phyloP scores from a whole-genome alignment of 1,140 invertebrate genomes.

The Helicoverpa armigera region DNA sequence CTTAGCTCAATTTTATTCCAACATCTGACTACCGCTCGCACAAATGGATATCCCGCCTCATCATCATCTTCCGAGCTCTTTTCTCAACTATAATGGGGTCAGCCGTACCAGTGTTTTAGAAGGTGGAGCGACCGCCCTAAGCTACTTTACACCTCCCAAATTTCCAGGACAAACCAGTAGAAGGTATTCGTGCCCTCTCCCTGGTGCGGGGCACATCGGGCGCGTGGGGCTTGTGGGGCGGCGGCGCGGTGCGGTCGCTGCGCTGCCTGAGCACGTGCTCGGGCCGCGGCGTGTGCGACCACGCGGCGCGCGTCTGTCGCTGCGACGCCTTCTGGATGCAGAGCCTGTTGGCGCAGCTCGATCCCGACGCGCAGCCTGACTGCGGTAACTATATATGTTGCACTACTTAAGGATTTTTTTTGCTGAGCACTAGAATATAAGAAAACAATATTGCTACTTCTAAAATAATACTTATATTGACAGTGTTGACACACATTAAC shows the following conservation, averaged over 20 bases:
- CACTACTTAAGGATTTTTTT: neutral
- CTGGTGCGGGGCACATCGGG: slow-evolving; percentile 77
- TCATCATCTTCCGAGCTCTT: too few relatives aligned
- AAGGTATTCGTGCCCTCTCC: slow-evolving; percentile 69
- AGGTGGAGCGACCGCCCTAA: too few relatives aligned
- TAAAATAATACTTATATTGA: too few relatives aligned
- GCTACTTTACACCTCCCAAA: neutral
- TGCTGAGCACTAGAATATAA: neutral
- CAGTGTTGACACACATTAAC: too few relatives aligned
- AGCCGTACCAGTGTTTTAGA: too few relatives aligned
- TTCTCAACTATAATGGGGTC: too few relatives aligned
- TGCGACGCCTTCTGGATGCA: slow-evolving; percentile 99
- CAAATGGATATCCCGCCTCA: too few relatives aligned
- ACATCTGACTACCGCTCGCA: too few relatives aligned
- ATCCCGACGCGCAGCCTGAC: slow-evolving; percentile 73
- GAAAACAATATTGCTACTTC: too few relatives aligned
- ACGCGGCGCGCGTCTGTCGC: slow-evolving; percentile 93
- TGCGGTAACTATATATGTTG: slow-evolving; percentile 77
- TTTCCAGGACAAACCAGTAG: slow-evolving; percentile 64
- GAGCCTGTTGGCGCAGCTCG: slow-evolving; percentile 80
- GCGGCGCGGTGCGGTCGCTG: slow-evolving; percentile 90
- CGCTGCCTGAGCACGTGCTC: slow-evolving; percentile 98
- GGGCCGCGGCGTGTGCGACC: slow-evolving; percentile 95
- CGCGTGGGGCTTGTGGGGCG: slow-evolving; percentile 87
- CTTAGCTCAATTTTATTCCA: too few relatives aligned